phyloP scores from a whole-genome alignment of 1,140 invertebrate species.

The Apis florea region DNA sequence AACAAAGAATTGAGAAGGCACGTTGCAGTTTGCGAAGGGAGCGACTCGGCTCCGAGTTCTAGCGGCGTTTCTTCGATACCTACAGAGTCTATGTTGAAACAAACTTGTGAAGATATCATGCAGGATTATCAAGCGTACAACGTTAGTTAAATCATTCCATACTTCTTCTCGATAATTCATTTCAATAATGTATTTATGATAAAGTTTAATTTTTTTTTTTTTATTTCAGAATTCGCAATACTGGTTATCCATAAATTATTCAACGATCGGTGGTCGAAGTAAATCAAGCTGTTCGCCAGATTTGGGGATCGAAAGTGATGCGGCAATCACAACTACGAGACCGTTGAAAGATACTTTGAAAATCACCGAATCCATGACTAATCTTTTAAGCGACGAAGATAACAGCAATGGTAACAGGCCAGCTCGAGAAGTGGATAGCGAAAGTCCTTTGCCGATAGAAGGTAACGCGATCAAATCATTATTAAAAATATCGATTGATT shows the following conservation, averaged over 20 bases:
- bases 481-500: neutral
- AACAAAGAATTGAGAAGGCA: slow-evolving; percentile 77
- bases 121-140: slow-evolving; percentile 73
- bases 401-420: slow-evolving; percentile 62
- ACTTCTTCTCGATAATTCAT: too few species aligned
- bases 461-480: slow-evolving; percentile 54
- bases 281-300: slow-evolving; percentile 85
- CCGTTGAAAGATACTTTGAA: slow-evolving; percentile 80
- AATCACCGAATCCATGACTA: slow-evolving; percentile 81
- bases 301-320: slow-evolving; percentile 87
- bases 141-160: slow-evolving; percentile 56
- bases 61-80: slow-evolving; percentile 77
- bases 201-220: neutral
- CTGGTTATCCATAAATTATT: slow-evolving; percentile 72
- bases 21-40: slow-evolving; percentile 72
- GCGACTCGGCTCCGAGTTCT: slow-evolving; percentile 76
- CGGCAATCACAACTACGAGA: slow-evolving; percentile 75
- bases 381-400: slow-evolving; percentile 80
- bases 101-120: slow-evolving; percentile 70
- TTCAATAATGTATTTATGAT: too few species aligned
- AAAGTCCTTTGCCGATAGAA: slow-evolving; percentile 76
- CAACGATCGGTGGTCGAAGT: slow-evolving; percentile 66
- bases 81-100: slow-evolving; percentile 65
- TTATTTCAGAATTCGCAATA: slow-evolving; percentile 69
- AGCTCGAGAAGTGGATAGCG: slow-evolving; percentile 67